Evolutionary conservation across 2,888 invertebrate species (phyloP).

Genomic region (Apeira syringaria): DNA sequence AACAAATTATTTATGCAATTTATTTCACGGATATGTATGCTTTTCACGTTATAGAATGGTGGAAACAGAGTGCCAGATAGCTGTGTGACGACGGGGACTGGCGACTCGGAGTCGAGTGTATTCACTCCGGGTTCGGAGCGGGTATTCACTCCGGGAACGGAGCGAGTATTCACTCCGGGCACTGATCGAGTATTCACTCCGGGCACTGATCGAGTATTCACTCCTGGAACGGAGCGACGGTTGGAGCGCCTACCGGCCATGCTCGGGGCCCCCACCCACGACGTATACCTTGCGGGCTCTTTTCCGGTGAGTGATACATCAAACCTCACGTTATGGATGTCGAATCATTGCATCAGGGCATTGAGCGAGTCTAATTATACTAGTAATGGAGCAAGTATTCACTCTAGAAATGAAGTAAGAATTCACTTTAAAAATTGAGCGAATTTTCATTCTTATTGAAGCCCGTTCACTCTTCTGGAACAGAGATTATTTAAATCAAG

Average conservation of each 20-base stretch:
- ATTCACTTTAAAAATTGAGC: no score
- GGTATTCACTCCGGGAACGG: constrained; percentile 55
- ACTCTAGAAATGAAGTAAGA: no score
- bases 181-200: constrained; percentile 38
- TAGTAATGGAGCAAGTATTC: no score
- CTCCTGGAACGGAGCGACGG: constrained; percentile 70
- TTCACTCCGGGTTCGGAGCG: constrained; percentile 63
- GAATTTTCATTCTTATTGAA: no score
- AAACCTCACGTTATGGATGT: not conserved
- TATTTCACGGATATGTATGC: no score
- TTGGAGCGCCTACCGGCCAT: constrained; percentile 73
- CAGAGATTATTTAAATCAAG: no score
- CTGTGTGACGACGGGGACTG: constrained; percentile 30
- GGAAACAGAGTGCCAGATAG: constrained; percentile 39
- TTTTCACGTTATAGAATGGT: constrained; percentile 43
- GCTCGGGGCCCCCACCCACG: constrained; percentile 79
- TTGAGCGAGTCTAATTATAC: no score
- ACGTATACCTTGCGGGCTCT: constrained; percentile 93
- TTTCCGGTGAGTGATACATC: constrained; percentile 73
- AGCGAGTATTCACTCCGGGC: constrained; percentile 49
- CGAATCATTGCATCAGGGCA: no score
- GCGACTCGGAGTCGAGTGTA: constrained; percentile 39
- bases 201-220: constrained; percentile 42
- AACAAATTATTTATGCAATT: no score
- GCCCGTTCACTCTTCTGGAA: no score